A percentile compares a stretch with the other conserved stretches of the same genome.
Evolutionary conservation across 1,140 invertebrate genomes (phyloP).

Genomic region (Oryctes rhinoceros): DNA sequence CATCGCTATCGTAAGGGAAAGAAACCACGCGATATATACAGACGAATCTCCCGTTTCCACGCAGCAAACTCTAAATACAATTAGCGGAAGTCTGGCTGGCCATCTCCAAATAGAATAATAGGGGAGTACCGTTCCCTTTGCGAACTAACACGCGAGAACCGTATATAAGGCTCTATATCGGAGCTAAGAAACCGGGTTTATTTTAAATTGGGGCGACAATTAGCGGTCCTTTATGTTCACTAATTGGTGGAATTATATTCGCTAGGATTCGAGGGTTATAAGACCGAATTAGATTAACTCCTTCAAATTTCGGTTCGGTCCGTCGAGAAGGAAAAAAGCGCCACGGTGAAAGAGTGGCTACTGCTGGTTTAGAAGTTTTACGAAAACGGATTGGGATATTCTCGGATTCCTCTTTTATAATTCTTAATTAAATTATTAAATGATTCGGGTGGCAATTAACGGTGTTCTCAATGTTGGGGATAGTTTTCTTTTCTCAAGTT

Average conservation of each 20-base stretch:
- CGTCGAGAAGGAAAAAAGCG: background rate
- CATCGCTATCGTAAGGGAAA: background rate
- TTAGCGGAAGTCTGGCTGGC: background rate
- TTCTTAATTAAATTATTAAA: conserved; percentile 31
- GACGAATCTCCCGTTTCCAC: background rate
- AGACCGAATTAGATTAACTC: conserved; percentile 11
- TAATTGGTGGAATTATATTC: conserved; percentile 22
- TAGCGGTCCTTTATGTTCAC: conserved; percentile 12
- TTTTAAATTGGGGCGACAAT: conserved; percentile 32
- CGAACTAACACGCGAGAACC: background rate
- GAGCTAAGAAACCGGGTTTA: background rate
- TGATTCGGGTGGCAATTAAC: conserved; percentile 13
- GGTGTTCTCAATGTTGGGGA: conserved; percentile 2
- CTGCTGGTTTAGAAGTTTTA: background rate
- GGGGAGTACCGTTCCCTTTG: background rate
- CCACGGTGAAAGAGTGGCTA: background rate
- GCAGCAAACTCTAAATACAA: conserved; percentile 2
- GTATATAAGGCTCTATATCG: background rate
- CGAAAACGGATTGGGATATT: background rate
- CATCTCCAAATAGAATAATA: background rate
- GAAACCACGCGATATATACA: background rate
- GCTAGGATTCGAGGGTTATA: conserved; percentile 3
- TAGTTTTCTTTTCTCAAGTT: background rate
- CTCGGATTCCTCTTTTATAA: conserved; percentile 1
- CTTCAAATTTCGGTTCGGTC: background rate